These are phyloP conservation scores for Drosophila trichaetosa DNA, from an alignment of 2,888 invertebrate genomes.

Conservation along the genomic window DNA sequence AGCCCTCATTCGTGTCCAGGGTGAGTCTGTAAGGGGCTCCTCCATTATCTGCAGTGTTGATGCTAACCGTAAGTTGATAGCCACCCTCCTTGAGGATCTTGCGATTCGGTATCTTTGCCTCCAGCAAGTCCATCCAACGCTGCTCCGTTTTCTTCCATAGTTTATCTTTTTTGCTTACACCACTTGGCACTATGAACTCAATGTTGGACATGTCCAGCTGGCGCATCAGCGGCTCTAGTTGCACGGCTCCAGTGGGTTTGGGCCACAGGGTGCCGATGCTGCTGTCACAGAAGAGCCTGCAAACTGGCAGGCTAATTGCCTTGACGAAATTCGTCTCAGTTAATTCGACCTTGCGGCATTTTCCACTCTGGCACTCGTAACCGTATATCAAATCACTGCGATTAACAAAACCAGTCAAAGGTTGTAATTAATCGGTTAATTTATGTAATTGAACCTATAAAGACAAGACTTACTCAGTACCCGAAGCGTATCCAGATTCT, in stretches of 20 bases:
- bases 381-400: constrained; percentile 78
- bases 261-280: constrained; percentile 85
- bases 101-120: constrained; percentile 78
- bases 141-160: constrained; percentile 83
- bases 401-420: not conserved
- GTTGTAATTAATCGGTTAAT: not conserved
- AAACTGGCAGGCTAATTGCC: constrained; percentile 85
- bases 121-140: constrained; percentile 82
- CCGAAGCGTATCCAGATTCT: constrained; percentile 39
- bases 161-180: constrained; percentile 61
- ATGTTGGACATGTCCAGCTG: constrained; percentile 85
- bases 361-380: constrained; percentile 79
- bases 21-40: constrained; percentile 78
- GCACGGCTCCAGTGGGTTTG: constrained; percentile 85
- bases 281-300: constrained; percentile 86
- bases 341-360: constrained; percentile 82
- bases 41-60: constrained; percentile 77
- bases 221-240: constrained; percentile 84
- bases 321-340: constrained; percentile 78
- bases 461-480: constrained; percentile 49
- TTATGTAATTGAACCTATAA: not conserved
- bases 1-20: constrained; percentile 87
- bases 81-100: constrained; percentile 83
- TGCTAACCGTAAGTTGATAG: constrained; percentile 83
- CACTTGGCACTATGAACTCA: constrained; percentile 73